These are phyloP conservation scores for Coelopa frigida DNA, from an alignment of 1,140 invertebrate genomes.

Conservation along the genomic window DNA sequence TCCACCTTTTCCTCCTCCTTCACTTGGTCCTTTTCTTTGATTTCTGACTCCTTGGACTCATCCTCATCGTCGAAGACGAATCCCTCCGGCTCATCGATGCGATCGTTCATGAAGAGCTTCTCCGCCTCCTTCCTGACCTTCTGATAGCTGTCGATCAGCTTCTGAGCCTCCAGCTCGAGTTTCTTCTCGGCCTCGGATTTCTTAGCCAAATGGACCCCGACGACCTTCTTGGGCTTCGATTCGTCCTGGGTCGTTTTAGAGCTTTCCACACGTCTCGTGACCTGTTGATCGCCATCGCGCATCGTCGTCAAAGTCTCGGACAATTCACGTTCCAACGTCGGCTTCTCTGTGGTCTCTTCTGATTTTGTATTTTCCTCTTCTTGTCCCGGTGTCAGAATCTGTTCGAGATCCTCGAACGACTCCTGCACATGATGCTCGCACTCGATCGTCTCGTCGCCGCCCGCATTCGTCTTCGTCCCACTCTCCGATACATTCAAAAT, in stretches of 20 bases:
- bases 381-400: constrained; percentile 15
- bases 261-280: not conserved
- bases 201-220: constrained; percentile 29
- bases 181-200: constrained; percentile 37
- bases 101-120: constrained; percentile 25
- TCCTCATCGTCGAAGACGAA: constrained; percentile 32
- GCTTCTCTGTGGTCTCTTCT: constrained; percentile 10
- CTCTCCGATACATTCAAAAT: constrained; percentile 43
- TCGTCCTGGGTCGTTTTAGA: not conserved
- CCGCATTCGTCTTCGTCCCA: constrained; percentile 35
- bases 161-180: constrained; percentile 36
- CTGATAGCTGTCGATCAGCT: constrained; percentile 40
- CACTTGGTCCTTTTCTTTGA: no score
- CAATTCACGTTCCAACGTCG: constrained; percentile 25
- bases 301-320: constrained; percentile 29
- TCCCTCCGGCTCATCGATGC: constrained; percentile 27
- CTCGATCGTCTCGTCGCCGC: constrained; percentile 26
- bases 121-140: constrained; percentile 40
- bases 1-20: no score
- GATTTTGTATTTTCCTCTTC: not conserved
- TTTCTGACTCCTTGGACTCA: no score
- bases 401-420: constrained; percentile 27
- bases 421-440: constrained; percentile 33
- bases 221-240: no score
- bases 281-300: constrained; percentile 33